Evolutionary conservation across 2,888 invertebrate genomes (phyloP), one percentile per base, ranked within the genome.

Genomic region (Eupithecia tripunctaria): DNA sequence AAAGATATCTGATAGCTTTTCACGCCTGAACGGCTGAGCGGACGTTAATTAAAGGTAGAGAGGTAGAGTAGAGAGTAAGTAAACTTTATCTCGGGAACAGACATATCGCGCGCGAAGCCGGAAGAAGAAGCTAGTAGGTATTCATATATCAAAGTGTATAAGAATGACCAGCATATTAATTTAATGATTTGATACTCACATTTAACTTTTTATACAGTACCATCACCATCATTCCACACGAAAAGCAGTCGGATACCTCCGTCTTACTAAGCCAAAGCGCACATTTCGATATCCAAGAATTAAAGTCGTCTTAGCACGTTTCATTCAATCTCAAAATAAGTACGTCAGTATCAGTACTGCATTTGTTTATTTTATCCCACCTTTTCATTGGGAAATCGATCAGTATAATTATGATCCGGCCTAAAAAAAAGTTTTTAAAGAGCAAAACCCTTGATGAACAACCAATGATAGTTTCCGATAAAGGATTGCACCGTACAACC

Each of bases 201-300:
- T 75, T 75, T 12, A 72, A 32, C 72, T 75, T 75, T 62, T 75
- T 75, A 62, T 75, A 75, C 7, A 75, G 67, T 12, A 72, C 59
- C 75, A 75, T 75, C 75, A 72, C 75, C 75, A 75, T 75, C 75
- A 62, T 75, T 60, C 72, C 72, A 21, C 74, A 71, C 27, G 69
- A 67, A 51, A 64, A 70, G 29, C 72, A 72, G 62, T 72, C 72
- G 18, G 62, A 72, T 32, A 25, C 21, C 74, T 74, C 71, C 74
- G 74, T 74, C 29, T 70, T 73, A 73, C 12, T 36, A 2, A 56
- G 38, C 21, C 14, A 62, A 67, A 67, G 29, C 18, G 41, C 41
- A 15, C 59, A 65, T 62, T 21, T 38, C 25, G 15, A 14, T 43
- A 41, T 67, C 25, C 25, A 56, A 56, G 25, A 25, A 56, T 12